These are phyloP conservation scores for Acrossocheilus wenchowensis DNA, from an alignment of 2,797 vertebrate species.

Conservation along the genomic window DNA sequence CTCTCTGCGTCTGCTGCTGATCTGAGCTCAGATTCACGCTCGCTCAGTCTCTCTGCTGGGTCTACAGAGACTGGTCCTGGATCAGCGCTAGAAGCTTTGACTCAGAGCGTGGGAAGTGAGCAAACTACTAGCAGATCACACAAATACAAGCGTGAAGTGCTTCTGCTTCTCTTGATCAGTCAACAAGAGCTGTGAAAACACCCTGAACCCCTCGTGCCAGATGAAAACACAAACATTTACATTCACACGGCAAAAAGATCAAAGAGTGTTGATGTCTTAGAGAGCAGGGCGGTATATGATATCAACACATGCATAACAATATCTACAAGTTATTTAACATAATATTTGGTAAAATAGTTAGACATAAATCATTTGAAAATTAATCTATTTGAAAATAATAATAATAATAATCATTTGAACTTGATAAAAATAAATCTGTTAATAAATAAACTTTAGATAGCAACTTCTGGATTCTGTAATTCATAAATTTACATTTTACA, in stretches of 20 bases:
- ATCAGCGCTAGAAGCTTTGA: slow-evolving; percentile 10
- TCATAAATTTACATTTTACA: neutral
- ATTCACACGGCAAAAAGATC: neutral
- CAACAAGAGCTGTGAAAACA: slow-evolving; percentile 23
- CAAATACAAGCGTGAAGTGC: slow-evolving; percentile 5
- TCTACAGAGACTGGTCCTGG: neutral
- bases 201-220: neutral
- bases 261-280: neutral
- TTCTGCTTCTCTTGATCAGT: slow-evolving; percentile 41
- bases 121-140: slow-evolving; percentile 30
- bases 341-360: neutral
- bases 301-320: neutral
- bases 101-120: neutral
- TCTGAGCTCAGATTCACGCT: slow-evolving; percentile 12
- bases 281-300: neutral
- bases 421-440: neutral
- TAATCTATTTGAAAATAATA: neutral
- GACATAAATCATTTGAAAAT: too few relatives aligned
- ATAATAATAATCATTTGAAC: neutral
- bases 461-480: neutral
- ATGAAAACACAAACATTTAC: slow-evolving; percentile 2
- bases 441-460: neutral
- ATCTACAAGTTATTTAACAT: neutral
- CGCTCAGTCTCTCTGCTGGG: neutral
- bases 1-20: slow-evolving; percentile 14